A percentile compares a stretch with the other conserved stretches of the same genome.
Evolutionary conservation across 2,797 vertebrate species (phyloP).

Genomic region (Enteromius trimaculatus): DNA sequence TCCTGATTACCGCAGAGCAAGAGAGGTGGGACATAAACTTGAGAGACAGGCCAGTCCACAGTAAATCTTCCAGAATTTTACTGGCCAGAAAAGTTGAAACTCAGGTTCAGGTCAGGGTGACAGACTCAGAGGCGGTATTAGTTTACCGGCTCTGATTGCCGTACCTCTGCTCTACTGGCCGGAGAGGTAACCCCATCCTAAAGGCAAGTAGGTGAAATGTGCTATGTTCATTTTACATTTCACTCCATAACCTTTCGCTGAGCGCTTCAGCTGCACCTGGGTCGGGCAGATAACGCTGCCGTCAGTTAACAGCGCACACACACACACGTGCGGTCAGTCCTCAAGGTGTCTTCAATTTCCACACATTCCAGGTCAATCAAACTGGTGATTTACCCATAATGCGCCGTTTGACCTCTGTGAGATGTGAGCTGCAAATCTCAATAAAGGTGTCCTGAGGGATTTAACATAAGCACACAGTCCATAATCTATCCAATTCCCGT

Average conservation of each 20-base stretch:
- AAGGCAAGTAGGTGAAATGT: slow-evolving; percentile 46
- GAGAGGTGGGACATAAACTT: slow-evolving; percentile 53
- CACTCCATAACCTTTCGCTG: slow-evolving; percentile 53
- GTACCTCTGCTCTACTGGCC: slow-evolving; percentile 42
- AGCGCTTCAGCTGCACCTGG: slow-evolving; percentile 54
- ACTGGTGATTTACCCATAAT: slow-evolving; percentile 56
- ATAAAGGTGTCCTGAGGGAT: slow-evolving; percentile 54
- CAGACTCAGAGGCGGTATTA: slow-evolving; percentile 50
- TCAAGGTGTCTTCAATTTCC: slow-evolving; percentile 64
- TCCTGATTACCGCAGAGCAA: slow-evolving; percentile 39
- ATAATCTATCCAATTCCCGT: slow-evolving; percentile 47
- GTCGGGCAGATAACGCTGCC: slow-evolving; percentile 52
- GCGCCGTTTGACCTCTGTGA: slow-evolving; percentile 48
- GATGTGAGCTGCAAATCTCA: slow-evolving; percentile 53
- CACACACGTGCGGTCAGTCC: slow-evolving; percentile 31
- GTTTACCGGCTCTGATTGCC: slow-evolving; percentile 48
- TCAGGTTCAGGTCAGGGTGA: slow-evolving; percentile 59
- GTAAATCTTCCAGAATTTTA: slow-evolving; percentile 59
- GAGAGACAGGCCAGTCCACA: slow-evolving; percentile 48
- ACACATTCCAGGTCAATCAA: slow-evolving; percentile 61
- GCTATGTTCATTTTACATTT: slow-evolving; percentile 52
- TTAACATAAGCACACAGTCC: slow-evolving; percentile 46
- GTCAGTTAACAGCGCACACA: slow-evolving; percentile 22
- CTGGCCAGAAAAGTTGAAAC: slow-evolving; percentile 39
- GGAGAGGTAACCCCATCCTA: slow-evolving; percentile 49